Conservation (phyloP, 2,888 invertebrate genomes). For the Gastrophysa polygoni region DNA sequence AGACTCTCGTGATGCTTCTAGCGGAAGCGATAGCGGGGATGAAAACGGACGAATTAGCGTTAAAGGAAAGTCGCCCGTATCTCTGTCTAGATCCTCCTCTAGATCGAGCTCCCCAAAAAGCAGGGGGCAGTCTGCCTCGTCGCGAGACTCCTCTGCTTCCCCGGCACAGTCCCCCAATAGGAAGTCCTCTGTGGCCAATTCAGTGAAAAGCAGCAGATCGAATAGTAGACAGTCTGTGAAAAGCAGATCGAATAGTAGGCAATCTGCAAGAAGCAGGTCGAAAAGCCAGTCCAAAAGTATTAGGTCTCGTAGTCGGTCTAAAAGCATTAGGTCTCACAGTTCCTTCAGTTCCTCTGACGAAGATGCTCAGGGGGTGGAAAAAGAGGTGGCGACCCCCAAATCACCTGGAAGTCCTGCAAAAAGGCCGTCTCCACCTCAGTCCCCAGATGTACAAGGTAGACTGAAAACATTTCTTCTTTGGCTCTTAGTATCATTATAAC, state of each 20-base stretch:
- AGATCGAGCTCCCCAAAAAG: slow-evolving; percentile 35
- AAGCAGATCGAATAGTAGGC: neutral
- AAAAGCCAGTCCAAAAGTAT: neutral
- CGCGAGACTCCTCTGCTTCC: slow-evolving; percentile 39
- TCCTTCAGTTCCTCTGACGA: slow-evolving; percentile 7
- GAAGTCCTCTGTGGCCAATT: slow-evolving; percentile 52
- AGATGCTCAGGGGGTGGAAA: neutral
- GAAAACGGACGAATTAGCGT: slow-evolving; percentile 42
- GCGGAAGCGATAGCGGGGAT: slow-evolving; percentile 52
- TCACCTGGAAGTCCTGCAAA: slow-evolving; percentile 16
- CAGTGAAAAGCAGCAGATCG: slow-evolving; percentile 19
- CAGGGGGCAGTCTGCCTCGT: slow-evolving; percentile 42
- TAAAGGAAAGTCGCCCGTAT: slow-evolving; percentile 31
- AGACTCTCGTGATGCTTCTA: slow-evolving; percentile 63
- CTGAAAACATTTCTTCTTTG: too few relatives aligned
- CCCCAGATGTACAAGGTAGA: neutral
- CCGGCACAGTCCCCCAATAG: slow-evolving; percentile 43
- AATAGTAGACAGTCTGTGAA: neutral
- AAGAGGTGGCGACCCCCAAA: slow-evolving; percentile 3
- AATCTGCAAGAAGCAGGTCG: slow-evolving; percentile 21
- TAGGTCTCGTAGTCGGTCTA: neutral
- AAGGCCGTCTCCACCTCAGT: neutral
- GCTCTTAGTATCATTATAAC: too few relatives aligned
- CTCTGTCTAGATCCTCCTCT: slow-evolving; percentile 22
- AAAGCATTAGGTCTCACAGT: slow-evolving; percentile 2